phyloP scores from a whole-genome alignment of 2,797 vertebrate genomes.

The Catharus ustulatus region DNA sequence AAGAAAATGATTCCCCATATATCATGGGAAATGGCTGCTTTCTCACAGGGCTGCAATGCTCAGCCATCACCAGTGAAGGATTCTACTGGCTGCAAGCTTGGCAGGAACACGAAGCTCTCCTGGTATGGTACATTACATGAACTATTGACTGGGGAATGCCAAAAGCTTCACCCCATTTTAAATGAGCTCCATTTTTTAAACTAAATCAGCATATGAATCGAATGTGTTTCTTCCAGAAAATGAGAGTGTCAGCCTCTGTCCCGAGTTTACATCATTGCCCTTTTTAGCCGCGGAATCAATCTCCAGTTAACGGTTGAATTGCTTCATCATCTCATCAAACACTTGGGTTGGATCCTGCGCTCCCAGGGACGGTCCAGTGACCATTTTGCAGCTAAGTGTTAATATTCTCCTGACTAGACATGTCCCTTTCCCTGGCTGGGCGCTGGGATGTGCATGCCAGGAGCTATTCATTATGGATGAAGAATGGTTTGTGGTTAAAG shows the following conservation, averaged over 20 bases:
- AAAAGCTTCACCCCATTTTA: slow-evolving; percentile 56
- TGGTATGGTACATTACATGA: slow-evolving; percentile 63
- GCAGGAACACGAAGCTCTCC: slow-evolving; percentile 62
- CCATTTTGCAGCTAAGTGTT: slow-evolving; percentile 6
- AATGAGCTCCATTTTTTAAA: slow-evolving; percentile 52
- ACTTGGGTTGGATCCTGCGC: not conserved
- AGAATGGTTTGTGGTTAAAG: slow-evolving; percentile 54
- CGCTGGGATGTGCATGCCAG: slow-evolving; percentile 20
- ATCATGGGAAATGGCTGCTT: slow-evolving; percentile 71
- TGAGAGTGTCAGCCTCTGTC: not conserved
- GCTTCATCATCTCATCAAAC: slow-evolving; percentile 6
- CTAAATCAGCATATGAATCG: slow-evolving; percentile 27
- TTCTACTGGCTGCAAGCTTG: slow-evolving; percentile 52
- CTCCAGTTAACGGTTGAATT: not conserved
- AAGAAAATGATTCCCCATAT: slow-evolving; percentile 60
- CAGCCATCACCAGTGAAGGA: slow-evolving; percentile 54
- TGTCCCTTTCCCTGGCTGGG: slow-evolving; percentile 61
- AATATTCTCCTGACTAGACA: slow-evolving; percentile 26
- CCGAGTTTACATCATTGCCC: not conserved
- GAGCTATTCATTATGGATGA: slow-evolving; percentile 56
- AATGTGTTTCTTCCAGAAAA: slow-evolving; percentile 37
- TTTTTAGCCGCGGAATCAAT: not conserved
- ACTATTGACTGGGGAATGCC: slow-evolving; percentile 50
- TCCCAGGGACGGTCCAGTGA: not conserved
- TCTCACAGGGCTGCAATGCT: slow-evolving; percentile 64